Conservation (phyloP, 2,797 vertebrate genomes). For the Pampus argenteus region DNA sequence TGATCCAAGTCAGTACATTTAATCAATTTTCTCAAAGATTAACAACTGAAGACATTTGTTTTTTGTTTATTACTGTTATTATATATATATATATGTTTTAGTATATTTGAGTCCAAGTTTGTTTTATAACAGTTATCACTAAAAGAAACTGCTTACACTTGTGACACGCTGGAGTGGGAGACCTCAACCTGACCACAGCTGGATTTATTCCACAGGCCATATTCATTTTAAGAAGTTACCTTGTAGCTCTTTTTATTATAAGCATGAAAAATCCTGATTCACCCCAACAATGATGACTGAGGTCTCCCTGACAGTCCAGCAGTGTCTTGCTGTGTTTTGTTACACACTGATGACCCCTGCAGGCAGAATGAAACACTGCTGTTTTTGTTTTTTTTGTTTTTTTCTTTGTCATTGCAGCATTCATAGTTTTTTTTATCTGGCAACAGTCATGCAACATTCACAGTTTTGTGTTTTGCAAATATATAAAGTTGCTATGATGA, state of each 20-base stretch:
- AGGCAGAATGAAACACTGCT: slow-evolving; percentile 4
- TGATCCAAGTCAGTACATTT: background rate
- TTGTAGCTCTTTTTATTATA: background rate
- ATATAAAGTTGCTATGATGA: background rate
- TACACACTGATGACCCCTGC: slow-evolving; percentile 60
- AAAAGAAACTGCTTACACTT: background rate
- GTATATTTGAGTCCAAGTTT: background rate
- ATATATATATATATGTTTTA: too few species aligned
- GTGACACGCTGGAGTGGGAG: background rate
- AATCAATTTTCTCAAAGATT: background rate
- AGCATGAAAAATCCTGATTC: background rate
- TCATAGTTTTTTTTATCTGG: background rate
- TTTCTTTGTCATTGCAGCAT: background rate
- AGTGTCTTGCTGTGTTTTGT: slow-evolving; percentile 13
- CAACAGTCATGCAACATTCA: background rate
- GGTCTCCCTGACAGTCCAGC: background rate
- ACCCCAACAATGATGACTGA: background rate
- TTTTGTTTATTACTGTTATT: background rate
- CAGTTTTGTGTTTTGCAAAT: background rate
- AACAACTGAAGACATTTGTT: background rate
- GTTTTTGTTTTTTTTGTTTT: background rate
- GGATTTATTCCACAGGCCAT: background rate
- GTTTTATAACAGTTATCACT: background rate
- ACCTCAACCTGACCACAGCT: background rate
- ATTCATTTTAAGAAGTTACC: background rate